Conservation (phyloP, 2,113 vertebrate species). For the Lasiurus cinereus region DNA sequence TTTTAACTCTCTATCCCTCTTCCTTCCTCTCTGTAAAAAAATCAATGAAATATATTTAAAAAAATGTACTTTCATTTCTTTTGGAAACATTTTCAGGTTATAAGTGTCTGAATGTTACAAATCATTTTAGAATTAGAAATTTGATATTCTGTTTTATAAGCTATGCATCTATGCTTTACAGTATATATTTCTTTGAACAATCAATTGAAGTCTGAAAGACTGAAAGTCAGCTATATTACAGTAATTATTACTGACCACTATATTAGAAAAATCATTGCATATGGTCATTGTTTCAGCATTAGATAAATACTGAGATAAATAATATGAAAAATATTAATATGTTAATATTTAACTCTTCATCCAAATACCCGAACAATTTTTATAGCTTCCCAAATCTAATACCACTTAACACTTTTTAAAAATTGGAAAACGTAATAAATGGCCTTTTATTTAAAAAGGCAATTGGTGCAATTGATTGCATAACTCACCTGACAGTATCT, state of each 20-base stretch:
- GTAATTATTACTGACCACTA: neutral
- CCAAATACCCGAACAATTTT: constrained; percentile 1
- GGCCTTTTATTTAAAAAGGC: neutral
- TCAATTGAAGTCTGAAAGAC: neutral
- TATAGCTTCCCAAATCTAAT: constrained; percentile 17
- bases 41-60: no score
- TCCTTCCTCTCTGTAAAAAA: no score
- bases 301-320: neutral
- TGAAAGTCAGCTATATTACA: neutral
- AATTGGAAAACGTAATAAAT: constrained; percentile 19
- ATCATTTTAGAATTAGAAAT: constrained; percentile 30
- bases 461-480: neutral
- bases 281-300: neutral
- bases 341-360: constrained; percentile 25
- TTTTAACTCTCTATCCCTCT: no score
- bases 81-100: neutral
- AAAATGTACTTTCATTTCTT: neutral
- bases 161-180: neutral
- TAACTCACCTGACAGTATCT: neutral
- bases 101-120: neutral
- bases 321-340: neutral
- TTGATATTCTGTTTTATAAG: constrained; percentile 33
- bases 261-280: neutral
- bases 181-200: neutral
- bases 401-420: neutral